Percentiles rank a stretch among this genome's conserved stretches.
phyloP scores from a whole-genome alignment of 2,888 invertebrate species.

The Siphonodentalium dalli region DNA sequence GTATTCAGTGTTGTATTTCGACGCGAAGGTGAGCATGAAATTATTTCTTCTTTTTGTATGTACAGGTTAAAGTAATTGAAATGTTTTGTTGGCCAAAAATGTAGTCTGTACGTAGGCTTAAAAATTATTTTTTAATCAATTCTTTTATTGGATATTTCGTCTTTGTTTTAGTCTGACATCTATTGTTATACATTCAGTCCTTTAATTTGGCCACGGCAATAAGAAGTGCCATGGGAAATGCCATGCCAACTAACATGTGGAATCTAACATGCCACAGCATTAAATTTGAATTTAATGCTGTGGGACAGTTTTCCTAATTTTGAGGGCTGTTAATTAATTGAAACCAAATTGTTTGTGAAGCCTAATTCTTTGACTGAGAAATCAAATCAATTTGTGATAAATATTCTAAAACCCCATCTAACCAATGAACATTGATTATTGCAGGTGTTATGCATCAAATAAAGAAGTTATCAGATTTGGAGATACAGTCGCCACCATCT shows the following conservation, averaged over 20 bases:
- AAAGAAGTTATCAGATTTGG: conserved; percentile 74
- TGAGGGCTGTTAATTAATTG: background rate
- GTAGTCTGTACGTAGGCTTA: background rate
- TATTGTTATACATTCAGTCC: too few species aligned
- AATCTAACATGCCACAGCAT: too few species aligned
- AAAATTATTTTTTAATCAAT: background rate
- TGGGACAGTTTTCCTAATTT: background rate
- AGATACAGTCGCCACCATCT: conserved; percentile 63
- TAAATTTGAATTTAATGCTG: too few species aligned
- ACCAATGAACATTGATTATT: too few species aligned
- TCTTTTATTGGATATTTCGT: too few species aligned
- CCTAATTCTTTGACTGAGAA: background rate
- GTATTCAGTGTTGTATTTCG: conserved; percentile 95
- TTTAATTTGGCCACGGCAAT: too few species aligned
- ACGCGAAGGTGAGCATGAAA: conserved; percentile 77
- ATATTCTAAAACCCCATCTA: too few species aligned
- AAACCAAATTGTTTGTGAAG: background rate
- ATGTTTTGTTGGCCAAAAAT: background rate
- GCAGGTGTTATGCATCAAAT: conserved; percentile 87
- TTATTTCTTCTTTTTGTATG: background rate
- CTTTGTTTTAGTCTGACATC: too few species aligned
- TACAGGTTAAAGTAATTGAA: background rate
- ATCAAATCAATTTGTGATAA: too few species aligned
- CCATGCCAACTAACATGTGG: too few species aligned
- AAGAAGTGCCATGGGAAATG: too few species aligned